A percentile compares a stretch with the other conserved stretches of the same genome.
phyloP scores from a whole-genome alignment of 2,888 invertebrate species.

The Agrenia bidenticulata region DNA sequence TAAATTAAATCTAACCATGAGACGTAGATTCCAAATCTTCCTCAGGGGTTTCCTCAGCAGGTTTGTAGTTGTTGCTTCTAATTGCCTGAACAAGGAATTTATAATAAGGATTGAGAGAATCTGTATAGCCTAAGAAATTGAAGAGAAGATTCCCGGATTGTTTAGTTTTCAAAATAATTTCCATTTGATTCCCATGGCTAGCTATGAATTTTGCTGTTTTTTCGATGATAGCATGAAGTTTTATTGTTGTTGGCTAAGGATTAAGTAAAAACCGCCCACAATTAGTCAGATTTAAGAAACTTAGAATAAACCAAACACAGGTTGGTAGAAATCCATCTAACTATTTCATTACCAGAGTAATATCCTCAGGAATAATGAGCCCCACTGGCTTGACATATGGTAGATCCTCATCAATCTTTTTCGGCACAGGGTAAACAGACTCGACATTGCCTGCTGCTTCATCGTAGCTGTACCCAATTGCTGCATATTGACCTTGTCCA shows the following conservation, averaged over 20 bases:
- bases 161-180: conserved; percentile 96
- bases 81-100: conserved; percentile 66
- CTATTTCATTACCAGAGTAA: conserved; percentile 56
- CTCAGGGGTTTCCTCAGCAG: conserved; percentile 55
- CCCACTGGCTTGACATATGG: conserved; percentile 72
- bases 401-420: conserved; percentile 63
- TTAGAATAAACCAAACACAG: no score
- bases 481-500: conserved; percentile 55
- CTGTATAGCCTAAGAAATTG: conserved; percentile 84
- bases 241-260: conserved; percentile 85
- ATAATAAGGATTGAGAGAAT: conserved; percentile 84
- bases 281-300: neutral
- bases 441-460: conserved; percentile 56
- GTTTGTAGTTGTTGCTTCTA: conserved; percentile 67
- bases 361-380: conserved; percentile 74
- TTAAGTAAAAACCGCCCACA: conserved; percentile 53
- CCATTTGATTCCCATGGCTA: conserved; percentile 91
- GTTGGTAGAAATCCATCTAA: neutral
- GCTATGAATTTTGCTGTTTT: conserved; percentile 84
- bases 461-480: conserved; percentile 55
- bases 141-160: conserved; percentile 92
- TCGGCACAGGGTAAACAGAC: conserved; percentile 42
- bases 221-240: conserved; percentile 90
- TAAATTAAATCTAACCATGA: neutral
- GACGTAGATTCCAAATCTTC: conserved; percentile 33